Base-by-base conservation (phyloP, 1,140 invertebrate genomes). In the Conus betulinus region DNA sequence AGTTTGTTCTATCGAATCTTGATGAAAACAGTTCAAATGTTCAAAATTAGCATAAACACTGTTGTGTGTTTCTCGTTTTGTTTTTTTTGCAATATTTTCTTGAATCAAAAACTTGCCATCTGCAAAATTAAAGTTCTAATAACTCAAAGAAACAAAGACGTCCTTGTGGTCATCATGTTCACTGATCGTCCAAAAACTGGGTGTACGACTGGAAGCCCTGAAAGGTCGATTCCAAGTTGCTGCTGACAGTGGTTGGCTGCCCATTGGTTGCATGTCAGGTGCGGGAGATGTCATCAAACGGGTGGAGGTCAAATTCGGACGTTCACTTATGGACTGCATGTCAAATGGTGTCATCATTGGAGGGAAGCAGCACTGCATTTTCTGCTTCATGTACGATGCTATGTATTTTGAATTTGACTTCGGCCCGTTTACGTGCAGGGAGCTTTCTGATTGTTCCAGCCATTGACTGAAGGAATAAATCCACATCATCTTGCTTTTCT, bases 381-480 rank as follows among this genome's bases (percentile, higher is more conserved):
- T 63, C 84, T 85, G 84, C 57, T 85, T 85, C 84, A 85, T 85
- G 84, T 85, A 85, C 84, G 84, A 85, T 85, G 84, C 84, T 85
- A 85, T 85, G 84, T 85, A 85, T 60, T 60, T 85, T 85, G 63
- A 85, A 85, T 85, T 85, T 85, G 84, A 85, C 84, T 60, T 85
- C 84, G n/a, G 84, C 52, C 84, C 84, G 84, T 85, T 84, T 85
- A 85, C 63, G 60, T 85, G 52, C 84, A 85, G 57, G 52, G 57
- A 60, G 57, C 84, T 85, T 85, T 85, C 84, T 85, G 84, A 85
- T 85, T 85, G 84, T 25, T 55, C 84, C 57, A 60, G 84, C 84
- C 84, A 85, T 85, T 53, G 84, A 85, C 63, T 60, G 84, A 55
- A 63, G 84, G 84, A 85, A 85, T 85, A 85, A 85, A 85, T 85